These are phyloP conservation scores for Papilio elwesi DNA, from an alignment of 2,888 invertebrate species.

Conservation along the genomic window DNA sequence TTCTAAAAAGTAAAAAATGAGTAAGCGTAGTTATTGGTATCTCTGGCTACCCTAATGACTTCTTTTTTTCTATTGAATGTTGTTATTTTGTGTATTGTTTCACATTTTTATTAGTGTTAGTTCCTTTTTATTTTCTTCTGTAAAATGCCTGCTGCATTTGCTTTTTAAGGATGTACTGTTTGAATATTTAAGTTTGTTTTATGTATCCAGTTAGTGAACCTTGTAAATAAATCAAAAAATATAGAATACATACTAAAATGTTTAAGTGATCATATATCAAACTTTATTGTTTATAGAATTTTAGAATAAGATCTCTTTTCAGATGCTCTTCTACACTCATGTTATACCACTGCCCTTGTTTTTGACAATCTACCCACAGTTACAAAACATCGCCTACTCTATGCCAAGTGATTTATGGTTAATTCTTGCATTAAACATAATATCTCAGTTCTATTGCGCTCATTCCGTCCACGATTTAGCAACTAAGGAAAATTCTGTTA, in stretches of 20 bases:
- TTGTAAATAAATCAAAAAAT: neutral
- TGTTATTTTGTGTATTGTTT: too few species aligned
- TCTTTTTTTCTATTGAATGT: too few species aligned
- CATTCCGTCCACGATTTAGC: constrained; percentile 73
- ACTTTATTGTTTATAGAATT: too few species aligned
- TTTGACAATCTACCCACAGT: constrained; percentile 62
- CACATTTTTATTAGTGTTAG: too few species aligned
- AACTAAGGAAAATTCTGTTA: constrained; percentile 71
- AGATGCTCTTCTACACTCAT: constrained; percentile 79
- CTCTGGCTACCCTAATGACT: too few species aligned
- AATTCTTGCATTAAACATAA: constrained; percentile 61
- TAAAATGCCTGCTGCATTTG: too few species aligned
- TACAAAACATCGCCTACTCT: constrained; percentile 53
- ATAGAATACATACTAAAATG: too few species aligned
- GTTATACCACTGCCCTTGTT: constrained; percentile 72
- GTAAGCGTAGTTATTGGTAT: neutral
- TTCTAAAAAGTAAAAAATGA: neutral
- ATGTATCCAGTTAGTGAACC: neutral
- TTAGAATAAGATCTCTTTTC: constrained; percentile 49
- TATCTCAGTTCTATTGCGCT: constrained; percentile 71
- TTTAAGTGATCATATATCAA: too few species aligned
- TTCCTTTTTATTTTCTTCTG: too few species aligned
- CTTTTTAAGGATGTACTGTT: too few species aligned
- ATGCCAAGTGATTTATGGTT: constrained; percentile 62
- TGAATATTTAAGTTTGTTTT: neutral